Evolutionary conservation across 2,113 vertebrate species (phyloP).

Genomic region (Carassius auratus): DNA sequence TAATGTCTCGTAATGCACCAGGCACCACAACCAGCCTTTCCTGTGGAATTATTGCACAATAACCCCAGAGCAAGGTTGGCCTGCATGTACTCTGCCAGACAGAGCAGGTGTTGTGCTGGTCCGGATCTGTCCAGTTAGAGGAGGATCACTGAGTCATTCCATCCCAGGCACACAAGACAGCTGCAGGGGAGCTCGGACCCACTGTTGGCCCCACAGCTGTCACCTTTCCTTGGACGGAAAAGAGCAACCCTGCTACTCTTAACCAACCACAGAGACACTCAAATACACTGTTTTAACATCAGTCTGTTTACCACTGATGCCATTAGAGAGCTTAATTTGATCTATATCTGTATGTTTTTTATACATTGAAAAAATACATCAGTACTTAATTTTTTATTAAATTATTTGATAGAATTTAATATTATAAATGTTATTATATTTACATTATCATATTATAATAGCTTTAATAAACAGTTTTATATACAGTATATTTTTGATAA

Average conservation of each 20-base stretch:
- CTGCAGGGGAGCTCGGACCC: conserved; percentile 41
- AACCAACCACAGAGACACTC: background rate
- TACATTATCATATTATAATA: too few relatives aligned
- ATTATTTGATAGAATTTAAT: too few relatives aligned
- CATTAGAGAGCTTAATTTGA: too few relatives aligned
- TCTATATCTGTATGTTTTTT: too few relatives aligned
- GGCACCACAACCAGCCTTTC: background rate
- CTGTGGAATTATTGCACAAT: background rate
- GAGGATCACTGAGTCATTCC: conserved; percentile 50
- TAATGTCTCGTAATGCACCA: background rate
- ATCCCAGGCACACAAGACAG: conserved; percentile 51
- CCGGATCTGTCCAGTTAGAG: conserved; percentile 61
- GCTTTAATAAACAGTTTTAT: too few relatives aligned
- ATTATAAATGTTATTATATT: too few relatives aligned
- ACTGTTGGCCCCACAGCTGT: conserved; percentile 53
- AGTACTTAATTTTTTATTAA: too few relatives aligned
- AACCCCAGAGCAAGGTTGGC: conserved; percentile 32
- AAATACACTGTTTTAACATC: background rate
- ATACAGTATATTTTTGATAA: too few relatives aligned
- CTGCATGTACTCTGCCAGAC: conserved; percentile 39
- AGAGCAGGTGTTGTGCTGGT: conserved; percentile 50
- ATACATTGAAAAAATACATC: too few relatives aligned
- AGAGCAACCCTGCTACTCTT: background rate
- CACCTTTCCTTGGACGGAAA: conserved; percentile 4
- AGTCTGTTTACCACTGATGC: conserved; percentile 10